Percentiles rank a stretch among this genome's conserved stretches.
These are phyloP conservation scores for Caenorhabditis tropicalis DNA, from an alignment of 1,140 invertebrate species.

Conservation along the genomic window DNA sequence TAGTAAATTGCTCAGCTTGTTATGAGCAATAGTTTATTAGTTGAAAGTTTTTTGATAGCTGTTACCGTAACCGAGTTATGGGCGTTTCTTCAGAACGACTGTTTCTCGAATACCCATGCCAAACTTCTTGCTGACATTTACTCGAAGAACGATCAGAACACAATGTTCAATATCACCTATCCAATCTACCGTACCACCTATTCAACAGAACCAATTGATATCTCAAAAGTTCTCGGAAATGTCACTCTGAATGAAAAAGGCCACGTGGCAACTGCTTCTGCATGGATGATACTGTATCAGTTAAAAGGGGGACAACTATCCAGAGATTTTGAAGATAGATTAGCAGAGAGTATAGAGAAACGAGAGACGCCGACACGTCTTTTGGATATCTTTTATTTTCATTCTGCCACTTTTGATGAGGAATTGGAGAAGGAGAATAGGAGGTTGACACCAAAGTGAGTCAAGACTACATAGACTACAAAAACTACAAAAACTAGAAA, in stretches of 20 bases:
- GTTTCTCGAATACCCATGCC: conserved; percentile 63
- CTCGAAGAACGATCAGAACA: conserved; percentile 53
- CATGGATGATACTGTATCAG: conserved; percentile 65
- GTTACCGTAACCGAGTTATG: neutral
- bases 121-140: conserved; percentile 62
- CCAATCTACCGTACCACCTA: conserved; percentile 58
- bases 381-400: conserved; percentile 63
- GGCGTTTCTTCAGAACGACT: conserved; percentile 63
- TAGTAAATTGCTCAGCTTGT: neutral
- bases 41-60: neutral
- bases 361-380: conserved; percentile 39
- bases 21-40: neutral
- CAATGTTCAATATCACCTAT: conserved; percentile 62
- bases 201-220: conserved; percentile 61
- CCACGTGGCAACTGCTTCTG: conserved; percentile 52
- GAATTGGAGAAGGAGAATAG: conserved; percentile 62
- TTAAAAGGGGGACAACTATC: conserved; percentile 55
- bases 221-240: conserved; percentile 60
- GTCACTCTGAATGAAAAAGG: conserved; percentile 48
- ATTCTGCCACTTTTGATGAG: conserved; percentile 65
- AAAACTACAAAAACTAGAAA: too few species aligned
- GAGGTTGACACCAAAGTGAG: conserved; percentile 59
- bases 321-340: conserved; percentile 58
- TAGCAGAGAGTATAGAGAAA: conserved; percentile 48
- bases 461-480: too few species aligned